Percentiles rank a stretch among this genome's conserved stretches.
Conservation (phyloP, 2,113 vertebrate genomes). For the Chloebia gouldiae region DNA sequence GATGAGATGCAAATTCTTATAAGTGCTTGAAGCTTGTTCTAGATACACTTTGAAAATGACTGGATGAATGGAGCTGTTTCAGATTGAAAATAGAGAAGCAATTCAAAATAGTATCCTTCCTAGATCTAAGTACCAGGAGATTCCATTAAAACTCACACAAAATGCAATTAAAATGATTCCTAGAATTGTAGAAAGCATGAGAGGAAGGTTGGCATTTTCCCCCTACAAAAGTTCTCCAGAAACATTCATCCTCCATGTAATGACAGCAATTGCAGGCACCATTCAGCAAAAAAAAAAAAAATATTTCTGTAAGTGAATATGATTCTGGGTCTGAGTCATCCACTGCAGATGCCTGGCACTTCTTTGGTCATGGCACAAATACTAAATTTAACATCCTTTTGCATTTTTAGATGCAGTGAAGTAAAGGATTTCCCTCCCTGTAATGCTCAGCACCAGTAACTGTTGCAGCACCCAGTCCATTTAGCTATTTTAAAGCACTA, state of each 20-base stretch:
- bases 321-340: constrained; percentile 13
- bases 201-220: not conserved
- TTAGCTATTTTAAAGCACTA: constrained; percentile 38
- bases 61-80: not conserved
- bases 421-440: constrained; percentile 37
- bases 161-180: not conserved
- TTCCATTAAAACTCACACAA: not conserved
- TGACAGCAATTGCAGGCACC: not conserved
- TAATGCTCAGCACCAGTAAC: not conserved
- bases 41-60: not conserved
- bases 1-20: not conserved
- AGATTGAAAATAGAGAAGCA: not conserved
- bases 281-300: not conserved
- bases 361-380: constrained; percentile 5
- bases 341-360: constrained; percentile 41
- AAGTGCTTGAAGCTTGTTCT: not conserved
- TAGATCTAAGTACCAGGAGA: not conserved
- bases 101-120: not conserved
- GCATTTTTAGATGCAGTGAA: constrained; percentile 18
- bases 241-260: not conserved
- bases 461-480: not conserved
- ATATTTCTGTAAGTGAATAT: not conserved
- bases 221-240: not conserved
- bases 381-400: constrained; percentile 4
- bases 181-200: not conserved